Evolutionary conservation across 2,888 invertebrate species (phyloP).

Genomic region (Tortrix viridana): DNA sequence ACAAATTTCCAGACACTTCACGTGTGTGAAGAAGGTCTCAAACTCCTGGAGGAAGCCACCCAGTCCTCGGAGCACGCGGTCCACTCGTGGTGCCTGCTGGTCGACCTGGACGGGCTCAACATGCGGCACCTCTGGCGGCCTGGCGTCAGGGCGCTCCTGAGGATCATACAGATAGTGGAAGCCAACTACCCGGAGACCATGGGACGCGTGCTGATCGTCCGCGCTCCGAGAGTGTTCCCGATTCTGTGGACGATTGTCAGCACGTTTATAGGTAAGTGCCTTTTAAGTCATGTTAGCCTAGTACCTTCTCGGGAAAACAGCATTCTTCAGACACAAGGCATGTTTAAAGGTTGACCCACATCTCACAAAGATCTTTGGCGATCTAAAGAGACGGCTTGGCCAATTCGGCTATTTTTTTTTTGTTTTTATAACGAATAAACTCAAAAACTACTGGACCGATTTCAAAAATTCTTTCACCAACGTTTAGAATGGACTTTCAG

Average conservation of each 20-base stretch:
- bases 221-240: slow-evolving; percentile 97
- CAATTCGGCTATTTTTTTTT: no score
- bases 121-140: slow-evolving; percentile 98
- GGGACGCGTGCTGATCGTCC: slow-evolving; percentile 94
- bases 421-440: no score
- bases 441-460: no score
- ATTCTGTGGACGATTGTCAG: slow-evolving; percentile 97
- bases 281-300: not conserved
- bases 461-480: no score
- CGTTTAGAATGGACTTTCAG: no score
- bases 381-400: no score
- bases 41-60: slow-evolving; percentile 94
- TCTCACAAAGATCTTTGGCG: no score
- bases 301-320: not conserved
- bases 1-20: slow-evolving; percentile 87
- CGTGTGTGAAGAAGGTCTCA: slow-evolving; percentile 95
- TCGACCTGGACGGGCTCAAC: slow-evolving; percentile 96
- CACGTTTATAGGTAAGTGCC: slow-evolving; percentile 91
- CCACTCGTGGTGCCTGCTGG: slow-evolving; percentile 94
- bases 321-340: not conserved
- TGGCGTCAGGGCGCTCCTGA: slow-evolving; percentile 90
- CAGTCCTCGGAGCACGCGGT: slow-evolving; percentile 91
- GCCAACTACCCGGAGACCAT: slow-evolving; percentile 98
- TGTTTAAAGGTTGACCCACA: not conserved
- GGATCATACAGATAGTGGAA: slow-evolving; percentile 90